A percentile compares a stretch with the other conserved stretches of the same genome.
Evolutionary conservation across 2,888 invertebrate species (phyloP).

Genomic region (Molorchus minor): DNA sequence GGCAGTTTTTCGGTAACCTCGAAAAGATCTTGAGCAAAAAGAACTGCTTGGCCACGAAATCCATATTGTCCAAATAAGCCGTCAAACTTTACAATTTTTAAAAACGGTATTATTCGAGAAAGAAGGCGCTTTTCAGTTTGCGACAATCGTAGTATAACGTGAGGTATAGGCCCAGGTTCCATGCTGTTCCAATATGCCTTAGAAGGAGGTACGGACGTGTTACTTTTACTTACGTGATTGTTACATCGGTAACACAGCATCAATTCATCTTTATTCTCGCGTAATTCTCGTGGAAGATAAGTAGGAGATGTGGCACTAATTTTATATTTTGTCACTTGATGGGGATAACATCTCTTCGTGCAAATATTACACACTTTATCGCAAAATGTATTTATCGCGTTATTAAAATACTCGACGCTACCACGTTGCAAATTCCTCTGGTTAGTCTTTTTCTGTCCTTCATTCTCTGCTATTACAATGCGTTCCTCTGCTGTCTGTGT

Average conservation of each 20-base stretch:
- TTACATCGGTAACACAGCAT: neutral
- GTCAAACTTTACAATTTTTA: neutral
- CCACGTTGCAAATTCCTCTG: neutral
- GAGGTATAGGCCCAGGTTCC: neutral
- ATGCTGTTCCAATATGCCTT: constrained; percentile 7
- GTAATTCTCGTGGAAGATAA: too few relatives aligned
- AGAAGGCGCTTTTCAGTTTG: neutral
- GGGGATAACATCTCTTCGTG: constrained; percentile 4
- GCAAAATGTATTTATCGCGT: constrained; percentile 6
- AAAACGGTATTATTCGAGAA: neutral
- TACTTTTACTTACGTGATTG: neutral
- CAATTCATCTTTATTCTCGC: neutral
- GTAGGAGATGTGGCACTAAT: neutral
- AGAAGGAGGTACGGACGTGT: constrained; percentile 4
- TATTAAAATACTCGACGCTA: neutral
- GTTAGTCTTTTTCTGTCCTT: neutral
- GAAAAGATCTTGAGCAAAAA: constrained; percentile 12
- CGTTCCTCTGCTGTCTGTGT: neutral
- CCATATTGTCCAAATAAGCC: constrained; percentile 5
- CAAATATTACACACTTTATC: constrained; percentile 7
- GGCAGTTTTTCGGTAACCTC: constrained; percentile 7
- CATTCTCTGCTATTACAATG: too few relatives aligned
- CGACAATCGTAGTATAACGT: neutral
- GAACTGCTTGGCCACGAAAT: constrained; percentile 2
- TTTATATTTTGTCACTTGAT: neutral